phyloP scores from a whole-genome alignment of 2,888 invertebrate genomes.

The Ormyrus nitidulus region DNA sequence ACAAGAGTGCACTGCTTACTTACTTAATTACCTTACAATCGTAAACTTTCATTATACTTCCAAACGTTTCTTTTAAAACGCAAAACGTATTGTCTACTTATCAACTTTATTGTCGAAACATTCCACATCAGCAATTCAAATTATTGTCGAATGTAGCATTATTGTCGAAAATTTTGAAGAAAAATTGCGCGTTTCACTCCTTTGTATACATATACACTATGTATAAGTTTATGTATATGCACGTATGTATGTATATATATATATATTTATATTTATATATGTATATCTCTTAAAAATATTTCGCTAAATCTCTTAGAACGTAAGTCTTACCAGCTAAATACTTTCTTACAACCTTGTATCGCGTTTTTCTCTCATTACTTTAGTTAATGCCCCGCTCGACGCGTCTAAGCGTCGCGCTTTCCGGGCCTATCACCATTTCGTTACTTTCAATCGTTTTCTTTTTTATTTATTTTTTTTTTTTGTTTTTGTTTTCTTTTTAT shows the following conservation, averaged over 20 bases:
- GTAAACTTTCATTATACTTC: constrained; percentile 7
- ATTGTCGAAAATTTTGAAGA: constrained; percentile 54
- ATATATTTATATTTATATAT: constrained; percentile 58
- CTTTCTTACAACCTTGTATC: constrained; percentile 75
- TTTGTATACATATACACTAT: constrained; percentile 54
- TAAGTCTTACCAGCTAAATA: constrained; percentile 70
- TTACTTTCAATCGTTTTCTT: no score
- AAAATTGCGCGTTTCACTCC: constrained; percentile 7
- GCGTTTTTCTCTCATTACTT: constrained; percentile 58
- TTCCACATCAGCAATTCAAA: constrained; percentile 31
- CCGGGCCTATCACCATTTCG: no score
- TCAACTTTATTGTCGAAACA: constrained; percentile 56
- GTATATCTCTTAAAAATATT: constrained; percentile 73
- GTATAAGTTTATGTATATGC: constrained; percentile 39
- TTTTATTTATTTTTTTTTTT: no score
- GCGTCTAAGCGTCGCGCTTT: no score
- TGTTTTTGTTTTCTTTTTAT: no score
- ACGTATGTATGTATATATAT: constrained; percentile 57
- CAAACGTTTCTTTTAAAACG: constrained; percentile 12
- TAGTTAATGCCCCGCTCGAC: no score
- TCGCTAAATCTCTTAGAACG: constrained; percentile 67
- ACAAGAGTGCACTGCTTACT: constrained; percentile 21
- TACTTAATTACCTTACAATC: constrained; percentile 1
- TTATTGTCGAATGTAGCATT: constrained; percentile 58
- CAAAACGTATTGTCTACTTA: constrained; percentile 18